Base-by-base conservation (phyloP, 2,797 vertebrate genomes). In the Picus viridis region DNA sequence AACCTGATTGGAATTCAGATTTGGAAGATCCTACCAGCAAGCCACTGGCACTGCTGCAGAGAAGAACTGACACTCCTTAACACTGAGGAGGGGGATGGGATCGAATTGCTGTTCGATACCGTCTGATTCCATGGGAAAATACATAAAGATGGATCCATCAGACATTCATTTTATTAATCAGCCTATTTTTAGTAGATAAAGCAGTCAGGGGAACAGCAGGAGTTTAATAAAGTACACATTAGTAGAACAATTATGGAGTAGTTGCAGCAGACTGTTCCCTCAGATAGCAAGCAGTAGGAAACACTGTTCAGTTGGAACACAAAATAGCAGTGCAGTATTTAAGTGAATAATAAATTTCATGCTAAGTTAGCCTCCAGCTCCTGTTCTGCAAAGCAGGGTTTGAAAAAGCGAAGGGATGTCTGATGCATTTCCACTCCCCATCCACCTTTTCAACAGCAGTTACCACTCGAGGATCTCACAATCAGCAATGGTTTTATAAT, bases 141-240 rank as follows among this genome's bases (percentile, higher is more conserved):
- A 47, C 30, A 18, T 32, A 43, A 77, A 79, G 74, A 91, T 41
- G 51, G 56, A 77, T 86, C 19, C 7, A 59, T 79, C 73, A 69
- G 78, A 93, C 83, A 90, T 86, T 27, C n/a, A 36, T 92, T 90
- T 92, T 85, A 94, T 93, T 95, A 94, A 94, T 93, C 68, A 91
- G 76, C 18, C 92, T 94, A 92, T 94, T 95, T 95, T 94, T 93
- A 93, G 93, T 47, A 89, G 77, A 92, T 92, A 93, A 96, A 90
- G 57, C 83, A 92, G 88, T 84, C 73, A 82, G 56, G 80, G 76
- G 83, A 93, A 67, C 95, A 96, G 95, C 95, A 91, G 86, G 94
- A 80, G 83, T 89, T 96, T 96, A 96, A 96, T 93, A 94, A 95
- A 94, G 67, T 71, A 56, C 39, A 77, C 78, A 89, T 94, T 93